Evolutionary conservation across 2,888 invertebrate genomes (phyloP).

Genomic region (Arrhopalites spinosus): DNA sequence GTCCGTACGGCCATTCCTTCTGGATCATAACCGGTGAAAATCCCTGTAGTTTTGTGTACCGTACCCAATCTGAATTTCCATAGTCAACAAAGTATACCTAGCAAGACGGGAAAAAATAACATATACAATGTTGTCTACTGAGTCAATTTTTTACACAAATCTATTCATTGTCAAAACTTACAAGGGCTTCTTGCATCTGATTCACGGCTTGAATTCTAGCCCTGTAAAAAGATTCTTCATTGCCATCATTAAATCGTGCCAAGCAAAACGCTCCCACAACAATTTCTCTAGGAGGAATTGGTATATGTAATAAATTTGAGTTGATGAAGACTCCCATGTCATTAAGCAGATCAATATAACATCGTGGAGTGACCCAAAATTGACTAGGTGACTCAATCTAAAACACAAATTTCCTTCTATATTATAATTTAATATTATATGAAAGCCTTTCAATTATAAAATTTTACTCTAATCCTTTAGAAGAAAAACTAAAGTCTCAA

Average conservation of each 20-base stretch:
- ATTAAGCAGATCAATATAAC: slow-evolving; percentile 22
- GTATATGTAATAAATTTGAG: slow-evolving; percentile 17
- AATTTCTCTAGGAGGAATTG: slow-evolving; percentile 24
- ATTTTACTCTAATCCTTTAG: no score
- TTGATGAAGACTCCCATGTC: slow-evolving; percentile 39
- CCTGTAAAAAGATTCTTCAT: slow-evolving; percentile 41
- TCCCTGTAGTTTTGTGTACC: slow-evolving; percentile 30
- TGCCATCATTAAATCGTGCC: slow-evolving; percentile 39
- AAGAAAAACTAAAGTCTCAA: no score
- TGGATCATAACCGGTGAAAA: slow-evolving; percentile 39
- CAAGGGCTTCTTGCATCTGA: slow-evolving; percentile 31
- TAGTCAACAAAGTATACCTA: slow-evolving; percentile 80
- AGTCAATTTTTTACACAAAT: no score
- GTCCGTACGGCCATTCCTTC: not conserved
- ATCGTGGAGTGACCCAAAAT: slow-evolving; percentile 47
- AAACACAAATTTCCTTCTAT: not conserved
- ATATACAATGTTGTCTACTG: not conserved
- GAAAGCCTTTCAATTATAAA: no score
- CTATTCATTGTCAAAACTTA: slow-evolving; percentile 28
- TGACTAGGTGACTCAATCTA: slow-evolving; percentile 49
- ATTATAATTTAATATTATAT: not conserved
- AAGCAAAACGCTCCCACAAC: slow-evolving; percentile 45
- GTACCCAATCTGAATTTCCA: slow-evolving; percentile 65
- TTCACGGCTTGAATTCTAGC: slow-evolving; percentile 41
- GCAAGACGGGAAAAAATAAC: not conserved